Evolutionary conservation across 2,888 invertebrate genomes (phyloP).

Genomic region (Lasius platythorax): DNA sequence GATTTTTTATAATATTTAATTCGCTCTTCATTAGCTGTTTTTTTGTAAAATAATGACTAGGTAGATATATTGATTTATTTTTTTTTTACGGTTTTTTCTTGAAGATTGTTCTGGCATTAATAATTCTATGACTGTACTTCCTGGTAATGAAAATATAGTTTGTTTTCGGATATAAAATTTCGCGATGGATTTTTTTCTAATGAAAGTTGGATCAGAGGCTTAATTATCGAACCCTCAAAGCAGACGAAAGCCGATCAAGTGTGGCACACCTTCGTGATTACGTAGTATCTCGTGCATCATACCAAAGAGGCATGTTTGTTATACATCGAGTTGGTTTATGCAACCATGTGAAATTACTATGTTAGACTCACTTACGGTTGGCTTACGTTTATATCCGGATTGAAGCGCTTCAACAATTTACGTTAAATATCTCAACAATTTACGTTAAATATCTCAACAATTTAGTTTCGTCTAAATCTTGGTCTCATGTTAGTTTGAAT

Average conservation of each 20-base stretch:
- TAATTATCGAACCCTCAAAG: slow-evolving; percentile 36
- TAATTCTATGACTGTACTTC: not conserved
- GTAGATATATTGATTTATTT: not conserved
- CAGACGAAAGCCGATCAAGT: slow-evolving; percentile 25
- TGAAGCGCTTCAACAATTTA: not conserved
- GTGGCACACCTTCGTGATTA: slow-evolving; percentile 1
- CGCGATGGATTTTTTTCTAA: slow-evolving; percentile 16
- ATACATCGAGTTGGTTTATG: not conserved
- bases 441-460: not conserved
- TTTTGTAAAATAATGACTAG: not conserved
- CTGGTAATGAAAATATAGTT: not conserved
- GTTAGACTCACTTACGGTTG: not conserved
- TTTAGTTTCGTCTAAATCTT: not conserved
- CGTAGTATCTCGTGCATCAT: not conserved
- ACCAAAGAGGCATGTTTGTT: not conserved
- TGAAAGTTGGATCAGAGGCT: not conserved
- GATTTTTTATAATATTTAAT: not conserved
- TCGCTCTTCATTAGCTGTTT: not conserved
- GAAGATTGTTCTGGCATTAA: too few species aligned
- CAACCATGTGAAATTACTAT: not conserved
- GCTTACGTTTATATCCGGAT: slow-evolving; percentile 5
- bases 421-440: not conserved
- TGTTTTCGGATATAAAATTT: not conserved
- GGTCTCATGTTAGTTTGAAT: not conserved
- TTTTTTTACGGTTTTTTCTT: not conserved